phyloP scores from a whole-genome alignment of 1,140 invertebrate genomes.

The Parasteatoda tepidariorum region DNA sequence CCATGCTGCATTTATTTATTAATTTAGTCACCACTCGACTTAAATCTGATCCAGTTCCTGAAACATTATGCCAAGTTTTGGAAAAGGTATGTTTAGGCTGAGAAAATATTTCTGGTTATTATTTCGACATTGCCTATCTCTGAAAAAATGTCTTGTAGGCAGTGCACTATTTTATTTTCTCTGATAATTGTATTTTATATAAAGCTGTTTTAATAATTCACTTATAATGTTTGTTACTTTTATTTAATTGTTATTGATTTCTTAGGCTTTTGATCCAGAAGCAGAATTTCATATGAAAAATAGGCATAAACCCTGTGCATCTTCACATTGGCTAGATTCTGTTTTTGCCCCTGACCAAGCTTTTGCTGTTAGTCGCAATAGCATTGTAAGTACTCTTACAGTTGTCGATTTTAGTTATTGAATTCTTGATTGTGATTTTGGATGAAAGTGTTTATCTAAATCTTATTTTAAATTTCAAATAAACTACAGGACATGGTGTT shows the following conservation, averaged over 20 bases:
- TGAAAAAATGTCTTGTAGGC: neutral
- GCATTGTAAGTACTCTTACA: slow-evolving; percentile 17
- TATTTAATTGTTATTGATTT: slow-evolving; percentile 36
- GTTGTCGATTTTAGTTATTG: no score
- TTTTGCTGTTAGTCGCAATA: slow-evolving; percentile 60
- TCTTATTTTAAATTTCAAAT: no score
- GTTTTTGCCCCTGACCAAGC: slow-evolving; percentile 66
- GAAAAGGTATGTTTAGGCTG: slow-evolving; percentile 42
- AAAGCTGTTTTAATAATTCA: neutral
- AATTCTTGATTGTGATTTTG: no score
- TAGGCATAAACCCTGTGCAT: slow-evolving; percentile 63
- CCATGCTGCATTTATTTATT: slow-evolving; percentile 71
- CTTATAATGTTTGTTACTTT: neutral
- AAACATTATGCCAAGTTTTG: slow-evolving; percentile 53
- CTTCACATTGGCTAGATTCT: slow-evolving; percentile 67
- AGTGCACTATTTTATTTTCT: neutral
- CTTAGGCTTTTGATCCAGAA: slow-evolving; percentile 71
- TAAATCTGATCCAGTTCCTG: slow-evolving; percentile 67
- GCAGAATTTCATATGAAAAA: slow-evolving; percentile 72
- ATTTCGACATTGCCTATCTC: neutral
- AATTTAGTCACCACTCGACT: slow-evolving; percentile 70
- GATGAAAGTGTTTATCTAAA: no score
- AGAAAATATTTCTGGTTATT: slow-evolving; percentile 5
- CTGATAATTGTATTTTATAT: neutral
- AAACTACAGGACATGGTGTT: neutral